Evolutionary conservation across 1,140 invertebrate genomes (phyloP).

Genomic region (Aphaenogaster ashmeadi): DNA sequence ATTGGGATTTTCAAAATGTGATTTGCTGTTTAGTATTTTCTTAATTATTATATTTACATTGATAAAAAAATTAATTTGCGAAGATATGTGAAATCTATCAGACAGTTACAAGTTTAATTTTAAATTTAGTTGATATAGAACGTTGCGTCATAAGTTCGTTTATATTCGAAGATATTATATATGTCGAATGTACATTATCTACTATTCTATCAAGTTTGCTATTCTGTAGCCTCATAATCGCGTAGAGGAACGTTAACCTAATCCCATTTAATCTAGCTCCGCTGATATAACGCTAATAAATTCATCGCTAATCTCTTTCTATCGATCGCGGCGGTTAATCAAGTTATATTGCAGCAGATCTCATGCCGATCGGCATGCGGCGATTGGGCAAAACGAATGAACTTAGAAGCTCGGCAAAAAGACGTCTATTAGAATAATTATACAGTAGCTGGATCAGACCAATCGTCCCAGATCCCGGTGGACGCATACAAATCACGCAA

Average conservation of each 20-base stretch:
- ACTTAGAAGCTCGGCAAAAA: background rate
- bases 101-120: background rate
- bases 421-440: constrained; percentile 49
- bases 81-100: background rate
- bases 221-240: constrained; percentile 7
- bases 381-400: constrained; percentile 4
- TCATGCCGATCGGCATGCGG: constrained; percentile 17
- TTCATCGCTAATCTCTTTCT: constrained; percentile 34
- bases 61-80: background rate
- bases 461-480: constrained; percentile 14
- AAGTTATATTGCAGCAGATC: constrained; percentile 25
- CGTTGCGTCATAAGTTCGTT: background rate
- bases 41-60: constrained; percentile 3
- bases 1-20: background rate
- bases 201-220: constrained; percentile 8
- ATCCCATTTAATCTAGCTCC: constrained; percentile 13
- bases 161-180: background rate
- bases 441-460: constrained; percentile 28
- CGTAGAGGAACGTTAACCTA: background rate
- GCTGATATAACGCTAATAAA: constrained; percentile 33
- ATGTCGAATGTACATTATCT: background rate
- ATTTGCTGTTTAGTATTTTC: background rate
- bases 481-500: constrained; percentile 50
- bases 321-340: constrained; percentile 42
- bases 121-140: background rate